A percentile compares a stretch with the other conserved stretches of the same genome.
Evolutionary conservation across 2,113 vertebrate genomes (phyloP).

Genomic region (Perca flavescens): DNA sequence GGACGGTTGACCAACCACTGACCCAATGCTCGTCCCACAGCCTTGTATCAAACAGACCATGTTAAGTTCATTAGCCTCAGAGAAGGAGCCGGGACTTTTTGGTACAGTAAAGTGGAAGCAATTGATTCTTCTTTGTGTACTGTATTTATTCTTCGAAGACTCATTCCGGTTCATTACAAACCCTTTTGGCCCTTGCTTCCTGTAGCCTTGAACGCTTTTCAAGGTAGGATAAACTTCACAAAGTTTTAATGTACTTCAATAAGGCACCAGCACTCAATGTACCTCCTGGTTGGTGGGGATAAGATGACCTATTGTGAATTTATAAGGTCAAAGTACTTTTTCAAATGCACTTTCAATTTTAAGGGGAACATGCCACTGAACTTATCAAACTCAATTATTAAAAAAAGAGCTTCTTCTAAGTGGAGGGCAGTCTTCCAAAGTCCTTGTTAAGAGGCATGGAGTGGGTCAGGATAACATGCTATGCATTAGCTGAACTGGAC

Average conservation of each 20-base stretch:
- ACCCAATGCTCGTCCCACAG: constrained; percentile 57
- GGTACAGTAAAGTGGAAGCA: constrained; percentile 44
- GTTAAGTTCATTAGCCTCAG: constrained; percentile 58
- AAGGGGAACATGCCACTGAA: constrained; percentile 63
- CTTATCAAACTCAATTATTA: constrained; percentile 75
- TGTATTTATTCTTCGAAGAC: constrained; percentile 36
- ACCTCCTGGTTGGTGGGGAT: constrained; percentile 19
- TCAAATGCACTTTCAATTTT: constrained; percentile 72
- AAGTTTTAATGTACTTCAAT: constrained; percentile 59
- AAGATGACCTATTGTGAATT: constrained; percentile 52
- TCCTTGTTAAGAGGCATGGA: constrained; percentile 68
- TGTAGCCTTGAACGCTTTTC: constrained; percentile 27
- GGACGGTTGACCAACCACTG: constrained; percentile 57
- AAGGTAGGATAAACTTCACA: constrained; percentile 23
- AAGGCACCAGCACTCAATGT: constrained; percentile 45
- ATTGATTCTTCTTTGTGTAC: constrained; percentile 42
- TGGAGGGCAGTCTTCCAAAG: constrained; percentile 63
- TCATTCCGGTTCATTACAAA: constrained; percentile 32
- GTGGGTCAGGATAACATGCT: constrained; percentile 52
- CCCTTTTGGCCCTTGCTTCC: constrained; percentile 10
- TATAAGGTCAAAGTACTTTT: constrained; percentile 70
- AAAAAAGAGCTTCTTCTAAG: constrained; percentile 67
- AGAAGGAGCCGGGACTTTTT: constrained; percentile 30
- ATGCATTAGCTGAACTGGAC: constrained; percentile 62
- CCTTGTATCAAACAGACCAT: constrained; percentile 52